Base-by-base conservation (phyloP, 2,888 invertebrate species). In the Luffia ferchaultella region DNA sequence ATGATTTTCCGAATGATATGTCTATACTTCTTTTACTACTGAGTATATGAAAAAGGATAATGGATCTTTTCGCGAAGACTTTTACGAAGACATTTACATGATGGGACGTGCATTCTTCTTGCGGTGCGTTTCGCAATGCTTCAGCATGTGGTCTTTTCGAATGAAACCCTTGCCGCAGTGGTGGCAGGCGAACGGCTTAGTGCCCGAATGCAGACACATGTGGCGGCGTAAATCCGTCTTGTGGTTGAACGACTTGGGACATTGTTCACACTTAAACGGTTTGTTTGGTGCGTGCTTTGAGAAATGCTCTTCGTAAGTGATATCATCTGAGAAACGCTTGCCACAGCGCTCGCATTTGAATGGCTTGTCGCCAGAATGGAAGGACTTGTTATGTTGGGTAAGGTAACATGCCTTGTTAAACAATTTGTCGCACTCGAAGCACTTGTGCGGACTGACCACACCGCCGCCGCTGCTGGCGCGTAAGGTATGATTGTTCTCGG, bases 181-280 rank as follows among this genome's bases (percentile, higher is more conserved):
- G 60, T 89, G 87, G 75, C 95, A 96, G 56, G 88, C 85, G 70
- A 90, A 94, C 43, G 94, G 94, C 70, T 93, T 94, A 62, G 90
- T 88, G 47, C 93, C 93, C n/a, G 92, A 92, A 70, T 95, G 95
- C 59, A 93, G 86, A 72, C 93, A 94, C 86, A 91, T 89, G 77
- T 96, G 95, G 56, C 95, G 87, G 54, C 93, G 87, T 62, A 95
- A 82, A 70, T 96, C 95, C 50, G 95, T 95, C 75, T 95, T 95
- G 77, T 95, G 95, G 68, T 95, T 94, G 75, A 95, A 96, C 62
- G 93, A 92, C 71, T 95, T 95, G 16, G 93, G 93, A 64, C 95
- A 95, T 54, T 88, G 85, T 53, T 88, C 88, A 77, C 95, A 96
- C 77, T 94, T 93, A 77, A 92, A 92, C 15, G 94, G 93, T 68